phyloP scores from a whole-genome alignment of 1,140 invertebrate genomes.

The Gonioctena quinquepunctata region DNA sequence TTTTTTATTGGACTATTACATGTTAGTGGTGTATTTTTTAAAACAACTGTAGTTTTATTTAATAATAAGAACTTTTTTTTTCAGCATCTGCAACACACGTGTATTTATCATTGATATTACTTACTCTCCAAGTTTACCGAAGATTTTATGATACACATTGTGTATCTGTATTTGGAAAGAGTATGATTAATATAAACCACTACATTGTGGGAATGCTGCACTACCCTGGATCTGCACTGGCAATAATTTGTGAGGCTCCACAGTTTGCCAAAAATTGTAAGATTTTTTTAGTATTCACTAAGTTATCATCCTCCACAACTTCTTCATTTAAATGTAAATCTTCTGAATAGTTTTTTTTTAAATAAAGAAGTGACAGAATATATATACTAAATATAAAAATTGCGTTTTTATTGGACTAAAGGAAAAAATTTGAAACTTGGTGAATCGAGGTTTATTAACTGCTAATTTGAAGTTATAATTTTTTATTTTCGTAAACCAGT shows the following conservation, averaged over 20 bases:
- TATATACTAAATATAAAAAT: no score
- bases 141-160: constrained; percentile 78
- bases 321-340: not conserved
- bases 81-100: constrained; percentile 62
- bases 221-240: constrained; percentile 71
- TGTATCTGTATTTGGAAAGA: constrained; percentile 77
- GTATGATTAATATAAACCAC: constrained; percentile 77
- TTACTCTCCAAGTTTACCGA: constrained; percentile 71
- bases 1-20: no score
- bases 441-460: no score
- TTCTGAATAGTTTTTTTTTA: no score
- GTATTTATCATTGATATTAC: constrained; percentile 62
- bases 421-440: no score
- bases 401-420: not conserved
- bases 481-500: no score
- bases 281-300: not conserved
- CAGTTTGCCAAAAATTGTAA: constrained; percentile 63
- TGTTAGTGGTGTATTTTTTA: no score
- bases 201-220: constrained; percentile 76
- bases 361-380: not conserved
- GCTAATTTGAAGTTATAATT: no score
- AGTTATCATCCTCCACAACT: not conserved
- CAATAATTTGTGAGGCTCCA: constrained; percentile 72
- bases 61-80: constrained; percentile 42
- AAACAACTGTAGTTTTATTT: not conserved